These are phyloP conservation scores for Aphaenogaster rudis DNA, from an alignment of 1,140 invertebrate genomes.

Conservation along the genomic window DNA sequence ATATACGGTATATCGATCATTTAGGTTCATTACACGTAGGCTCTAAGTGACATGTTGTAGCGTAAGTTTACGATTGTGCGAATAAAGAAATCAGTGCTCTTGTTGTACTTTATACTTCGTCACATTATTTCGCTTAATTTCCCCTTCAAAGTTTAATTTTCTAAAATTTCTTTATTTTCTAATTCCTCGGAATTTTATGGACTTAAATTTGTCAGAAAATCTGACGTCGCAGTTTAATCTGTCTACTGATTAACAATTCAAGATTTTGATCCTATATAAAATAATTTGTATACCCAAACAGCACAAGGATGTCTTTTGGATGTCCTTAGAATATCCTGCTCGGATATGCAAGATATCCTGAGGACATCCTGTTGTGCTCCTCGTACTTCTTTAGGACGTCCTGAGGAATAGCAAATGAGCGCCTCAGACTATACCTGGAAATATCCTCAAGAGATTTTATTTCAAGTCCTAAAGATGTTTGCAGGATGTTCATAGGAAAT, in stretches of 20 bases:
- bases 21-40: slow-evolving; percentile 66
- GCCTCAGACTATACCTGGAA: too few species aligned
- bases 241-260: not conserved
- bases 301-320: too few species aligned
- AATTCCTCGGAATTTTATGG: not conserved
- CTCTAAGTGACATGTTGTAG: slow-evolving; percentile 65
- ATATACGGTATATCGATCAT: slow-evolving; percentile 78
- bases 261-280: not conserved
- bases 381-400: too few species aligned
- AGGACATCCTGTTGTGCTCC: too few species aligned
- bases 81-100: slow-evolving; percentile 73
- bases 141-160: not conserved
- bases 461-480: too few species aligned
- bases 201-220: not conserved
- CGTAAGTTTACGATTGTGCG: slow-evolving; percentile 65
- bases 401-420: too few species aligned
- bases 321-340: too few species aligned
- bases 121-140: not conserved
- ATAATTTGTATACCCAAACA: not conserved
- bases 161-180: not conserved
- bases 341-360: too few species aligned
- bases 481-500: too few species aligned
- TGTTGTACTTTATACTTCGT: slow-evolving; percentile 66
- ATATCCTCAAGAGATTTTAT: too few species aligned
- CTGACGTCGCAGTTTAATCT: not conserved